Conservation (phyloP, 2,888 invertebrate species). For the Eutolmus rufibarbis region DNA sequence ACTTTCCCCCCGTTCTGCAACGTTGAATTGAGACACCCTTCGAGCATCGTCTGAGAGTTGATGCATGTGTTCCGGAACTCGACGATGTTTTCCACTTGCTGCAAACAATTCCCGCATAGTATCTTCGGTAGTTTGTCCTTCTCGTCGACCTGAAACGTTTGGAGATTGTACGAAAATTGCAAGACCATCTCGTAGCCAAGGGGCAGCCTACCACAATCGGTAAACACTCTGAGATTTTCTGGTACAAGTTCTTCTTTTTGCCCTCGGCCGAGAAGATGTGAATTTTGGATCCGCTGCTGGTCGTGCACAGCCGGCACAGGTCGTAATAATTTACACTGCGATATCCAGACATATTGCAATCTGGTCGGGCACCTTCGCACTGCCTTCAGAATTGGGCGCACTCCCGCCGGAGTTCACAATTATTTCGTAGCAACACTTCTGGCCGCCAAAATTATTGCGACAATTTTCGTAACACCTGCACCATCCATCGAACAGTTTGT, state of each 20-base stretch:
- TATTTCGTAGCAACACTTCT: neutral
- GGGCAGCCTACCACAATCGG: conserved; percentile 67
- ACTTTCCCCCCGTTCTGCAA: conserved; percentile 71
- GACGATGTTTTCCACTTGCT: conserved; percentile 69
- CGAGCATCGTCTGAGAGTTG: conserved; percentile 72
- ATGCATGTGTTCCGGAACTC: conserved; percentile 71
- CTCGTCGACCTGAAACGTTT: conserved; percentile 67
- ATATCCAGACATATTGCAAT: conserved; percentile 68
- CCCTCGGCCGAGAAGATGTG: conserved; percentile 74
- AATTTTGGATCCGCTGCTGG: conserved; percentile 71
- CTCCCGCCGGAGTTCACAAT: neutral
- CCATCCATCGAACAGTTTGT: neutral
- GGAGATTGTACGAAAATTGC: neutral
- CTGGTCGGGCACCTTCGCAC: neutral
- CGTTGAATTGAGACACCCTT: conserved; percentile 71
- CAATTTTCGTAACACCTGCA: neutral
- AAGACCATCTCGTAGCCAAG: neutral
- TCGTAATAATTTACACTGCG: conserved; percentile 76
- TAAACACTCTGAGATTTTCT: conserved; percentile 72
- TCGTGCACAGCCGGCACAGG: conserved; percentile 73
- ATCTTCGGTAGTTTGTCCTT: conserved; percentile 75
- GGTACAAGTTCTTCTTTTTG: conserved; percentile 69
- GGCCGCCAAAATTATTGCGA: conserved; percentile 12
- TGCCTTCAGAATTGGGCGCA: neutral
- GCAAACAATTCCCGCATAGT: conserved; percentile 70